These are phyloP conservation scores for Coelopa frigida DNA, from an alignment of 1,140 invertebrate genomes.

Conservation along the genomic window DNA sequence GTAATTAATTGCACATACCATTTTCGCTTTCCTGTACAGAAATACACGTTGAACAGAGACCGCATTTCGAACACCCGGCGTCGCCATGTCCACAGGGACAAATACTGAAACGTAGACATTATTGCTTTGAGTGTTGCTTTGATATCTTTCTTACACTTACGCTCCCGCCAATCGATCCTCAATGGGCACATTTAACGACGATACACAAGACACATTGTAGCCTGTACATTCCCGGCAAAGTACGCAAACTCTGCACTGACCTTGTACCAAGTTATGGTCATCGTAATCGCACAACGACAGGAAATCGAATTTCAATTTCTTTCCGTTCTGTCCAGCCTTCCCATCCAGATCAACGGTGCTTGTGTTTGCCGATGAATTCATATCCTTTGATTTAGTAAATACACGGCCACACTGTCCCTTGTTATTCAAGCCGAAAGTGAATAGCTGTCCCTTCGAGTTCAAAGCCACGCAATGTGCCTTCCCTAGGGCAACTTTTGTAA, in stretches of 20 bases:
- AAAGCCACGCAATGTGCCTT: slow-evolving; percentile 91
- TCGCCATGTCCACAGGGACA: slow-evolving; percentile 95
- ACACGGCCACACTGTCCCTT: slow-evolving; percentile 95
- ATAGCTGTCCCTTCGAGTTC: slow-evolving; percentile 82
- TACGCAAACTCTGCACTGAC: slow-evolving; percentile 56
- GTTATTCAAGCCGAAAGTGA: slow-evolving; percentile 96
- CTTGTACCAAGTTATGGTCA: slow-evolving; percentile 40
- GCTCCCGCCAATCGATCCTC: slow-evolving; percentile 78
- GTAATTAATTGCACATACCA: slow-evolving; percentile 16
- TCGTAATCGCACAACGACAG: slow-evolving; percentile 41
- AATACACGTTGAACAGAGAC: slow-evolving; percentile 77
- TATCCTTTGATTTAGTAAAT: slow-evolving; percentile 60
- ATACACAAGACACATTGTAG: slow-evolving; percentile 79
- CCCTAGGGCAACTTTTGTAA: slow-evolving; percentile 80
- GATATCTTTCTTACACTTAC: slow-evolving; percentile 53
- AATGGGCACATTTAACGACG: slow-evolving; percentile 53
- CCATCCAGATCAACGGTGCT: neutral
- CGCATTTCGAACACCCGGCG: slow-evolving; percentile 86
- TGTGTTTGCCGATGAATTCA: slow-evolving; percentile 16
- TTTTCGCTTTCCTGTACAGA: slow-evolving; percentile 36
- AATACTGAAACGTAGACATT: slow-evolving; percentile 55
- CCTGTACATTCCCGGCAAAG: slow-evolving; percentile 91
- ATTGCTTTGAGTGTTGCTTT: slow-evolving; percentile 18
- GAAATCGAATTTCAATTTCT: slow-evolving; percentile 36
- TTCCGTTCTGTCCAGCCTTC: neutral